A percentile compares a stretch with the other conserved stretches of the same genome.
Evolutionary conservation across 35 echinoderm and acorn worm species (phyloP).

Genomic region (Apostichopus parvimensis): DNA sequence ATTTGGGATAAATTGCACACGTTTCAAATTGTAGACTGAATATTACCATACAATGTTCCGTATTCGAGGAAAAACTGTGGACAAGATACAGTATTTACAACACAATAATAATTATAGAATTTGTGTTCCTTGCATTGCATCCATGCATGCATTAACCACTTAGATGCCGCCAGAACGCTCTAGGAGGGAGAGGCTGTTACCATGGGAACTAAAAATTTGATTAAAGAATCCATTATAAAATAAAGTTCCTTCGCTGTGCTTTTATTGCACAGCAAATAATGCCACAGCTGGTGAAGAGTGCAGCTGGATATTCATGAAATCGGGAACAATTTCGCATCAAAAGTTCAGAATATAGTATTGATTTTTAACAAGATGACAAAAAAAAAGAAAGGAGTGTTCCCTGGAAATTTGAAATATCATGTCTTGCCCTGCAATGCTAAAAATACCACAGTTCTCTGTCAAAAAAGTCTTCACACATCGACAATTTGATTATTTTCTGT

Average conservation of each 20-base stretch:
- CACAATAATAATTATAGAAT: background rate
- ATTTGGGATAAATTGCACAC: too few relatives aligned
- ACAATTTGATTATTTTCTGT: background rate
- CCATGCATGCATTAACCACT: background rate
- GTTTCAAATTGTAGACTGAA: too few relatives aligned
- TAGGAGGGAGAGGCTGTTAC: background rate
- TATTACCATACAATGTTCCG: too few relatives aligned
- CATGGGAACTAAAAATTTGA: background rate
- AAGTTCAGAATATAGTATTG: slow-evolving; percentile 17
- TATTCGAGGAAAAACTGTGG: too few relatives aligned
- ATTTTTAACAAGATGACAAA: slow-evolving; percentile 10
- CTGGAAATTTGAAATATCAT: background rate
- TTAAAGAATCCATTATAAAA: background rate
- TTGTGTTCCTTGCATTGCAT: background rate
- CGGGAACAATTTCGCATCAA: slow-evolving; percentile 18
- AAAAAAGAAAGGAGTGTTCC: too few relatives aligned
- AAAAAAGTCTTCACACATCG: background rate
- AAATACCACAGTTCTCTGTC: background rate
- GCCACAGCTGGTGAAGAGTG: background rate
- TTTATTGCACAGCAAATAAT: background rate
- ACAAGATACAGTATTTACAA: background rate
- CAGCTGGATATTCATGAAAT: background rate
- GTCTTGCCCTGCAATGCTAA: background rate
- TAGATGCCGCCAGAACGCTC: background rate
- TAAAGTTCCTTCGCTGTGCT: background rate